Percentiles rank a stretch among this genome's conserved stretches.
Conservation (phyloP, 2,797 vertebrate species). For the Halcyon chelicuti region DNA sequence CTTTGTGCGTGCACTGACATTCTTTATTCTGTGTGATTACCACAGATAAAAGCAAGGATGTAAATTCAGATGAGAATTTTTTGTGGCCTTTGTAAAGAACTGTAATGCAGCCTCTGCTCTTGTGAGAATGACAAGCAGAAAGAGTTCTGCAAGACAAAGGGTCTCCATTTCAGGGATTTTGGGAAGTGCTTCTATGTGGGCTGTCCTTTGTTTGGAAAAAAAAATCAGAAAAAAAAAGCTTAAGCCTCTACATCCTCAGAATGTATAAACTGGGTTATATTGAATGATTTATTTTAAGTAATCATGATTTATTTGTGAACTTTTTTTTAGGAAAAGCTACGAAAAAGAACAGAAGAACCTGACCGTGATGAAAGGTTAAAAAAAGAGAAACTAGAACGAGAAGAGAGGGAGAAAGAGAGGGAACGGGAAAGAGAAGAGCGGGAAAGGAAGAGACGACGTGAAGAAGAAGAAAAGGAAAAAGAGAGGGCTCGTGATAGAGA, state of each 20-base stretch:
- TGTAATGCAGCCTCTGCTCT: neutral
- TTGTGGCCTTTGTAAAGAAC: neutral
- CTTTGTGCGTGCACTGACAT: neutral
- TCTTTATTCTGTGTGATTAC: neutral
- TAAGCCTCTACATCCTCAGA: neutral
- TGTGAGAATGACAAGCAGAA: neutral
- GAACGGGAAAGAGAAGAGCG: constrained; percentile 82
- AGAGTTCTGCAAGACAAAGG: neutral
- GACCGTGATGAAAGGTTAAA: constrained; percentile 88
- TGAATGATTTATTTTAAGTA: neutral
- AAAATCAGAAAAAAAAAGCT: neutral
- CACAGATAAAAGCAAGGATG: neutral
- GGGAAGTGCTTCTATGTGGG: neutral
- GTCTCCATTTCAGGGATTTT: neutral
- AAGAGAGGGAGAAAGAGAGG: constrained; percentile 86
- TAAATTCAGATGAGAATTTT: neutral
- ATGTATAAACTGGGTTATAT: neutral
- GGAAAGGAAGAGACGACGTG: constrained; percentile 81
- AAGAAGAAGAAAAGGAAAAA: constrained; percentile 83
- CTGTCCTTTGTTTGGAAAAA: neutral
- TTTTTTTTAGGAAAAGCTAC: constrained; percentile 79
- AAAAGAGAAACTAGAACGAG: constrained; percentile 87
- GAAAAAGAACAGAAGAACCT: constrained; percentile 90
- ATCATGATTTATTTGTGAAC: neutral
- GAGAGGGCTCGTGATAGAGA: constrained; percentile 83